Evolutionary conservation across 2,797 vertebrate genomes (phyloP).

Genomic region (Mallotus villosus): DNA sequence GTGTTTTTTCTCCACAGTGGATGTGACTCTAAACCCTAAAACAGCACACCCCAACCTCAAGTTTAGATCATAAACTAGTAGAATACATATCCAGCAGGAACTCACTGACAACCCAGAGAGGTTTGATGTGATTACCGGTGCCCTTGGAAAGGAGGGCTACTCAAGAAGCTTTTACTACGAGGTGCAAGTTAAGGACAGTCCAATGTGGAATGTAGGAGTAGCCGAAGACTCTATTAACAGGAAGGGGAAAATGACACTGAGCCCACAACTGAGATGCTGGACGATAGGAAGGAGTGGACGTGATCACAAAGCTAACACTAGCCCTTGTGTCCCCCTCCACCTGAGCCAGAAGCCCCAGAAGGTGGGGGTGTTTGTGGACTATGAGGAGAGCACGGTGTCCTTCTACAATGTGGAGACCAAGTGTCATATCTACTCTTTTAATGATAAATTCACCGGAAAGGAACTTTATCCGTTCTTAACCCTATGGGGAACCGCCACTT

Average conservation of each 20-base stretch:
- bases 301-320: no score
- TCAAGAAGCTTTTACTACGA: slow-evolving; percentile 15
- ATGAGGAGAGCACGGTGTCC: slow-evolving; percentile 1
- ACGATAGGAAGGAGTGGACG: no score
- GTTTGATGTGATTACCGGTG: no score
- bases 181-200: slow-evolving; percentile 8
- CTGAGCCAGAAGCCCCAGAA: slow-evolving; percentile 10
- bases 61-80: no score
- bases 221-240: no score
- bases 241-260: no score
- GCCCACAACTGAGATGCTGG: no score
- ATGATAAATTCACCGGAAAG: neutral
- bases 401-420: neutral
- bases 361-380: slow-evolving; percentile 28
- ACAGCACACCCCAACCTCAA: slow-evolving; percentile 7
- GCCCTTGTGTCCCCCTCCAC: neutral
- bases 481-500: no score
- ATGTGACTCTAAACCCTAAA: neutral
- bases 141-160: neutral
- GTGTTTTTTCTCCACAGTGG: neutral
- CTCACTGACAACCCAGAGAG: neutral
- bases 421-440: neutral
- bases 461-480: slow-evolving; percentile 8
- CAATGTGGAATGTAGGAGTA: slow-evolving; percentile 17
- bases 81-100: no score